A percentile compares a stretch with the other conserved stretches of the same genome.
Evolutionary conservation across 2,113 vertebrate genomes (phyloP).

Genomic region (Tringa solitaria): DNA sequence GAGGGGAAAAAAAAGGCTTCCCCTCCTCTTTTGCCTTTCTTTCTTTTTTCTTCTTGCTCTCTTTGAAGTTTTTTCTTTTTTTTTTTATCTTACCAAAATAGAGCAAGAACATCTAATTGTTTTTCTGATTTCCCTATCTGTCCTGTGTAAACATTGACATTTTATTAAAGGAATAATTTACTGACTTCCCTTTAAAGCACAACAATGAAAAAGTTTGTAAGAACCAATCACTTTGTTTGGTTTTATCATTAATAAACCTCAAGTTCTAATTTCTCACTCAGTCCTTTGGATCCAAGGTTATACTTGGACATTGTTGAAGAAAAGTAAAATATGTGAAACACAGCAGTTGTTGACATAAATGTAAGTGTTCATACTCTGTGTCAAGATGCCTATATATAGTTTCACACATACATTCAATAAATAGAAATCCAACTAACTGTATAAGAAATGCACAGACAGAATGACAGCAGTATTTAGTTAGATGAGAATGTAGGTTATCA

Average conservation of each 20-base stretch:
- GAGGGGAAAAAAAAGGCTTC: fast-evolving
- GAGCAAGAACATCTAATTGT: neutral
- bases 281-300: neutral
- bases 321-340: neutral
- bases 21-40: neutral
- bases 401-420: neutral
- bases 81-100: neutral
- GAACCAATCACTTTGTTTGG: neutral
- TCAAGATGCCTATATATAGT: neutral
- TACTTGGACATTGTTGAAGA: neutral
- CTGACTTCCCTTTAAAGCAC: neutral
- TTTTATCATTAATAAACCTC: neutral
- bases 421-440: neutral
- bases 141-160: neutral
- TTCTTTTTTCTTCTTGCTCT: neutral
- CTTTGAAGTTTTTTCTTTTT: neutral
- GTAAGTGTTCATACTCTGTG: neutral
- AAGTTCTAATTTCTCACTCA: neutral
- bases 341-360: neutral
- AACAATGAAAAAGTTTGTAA: neutral
- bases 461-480: neutral
- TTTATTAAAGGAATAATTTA: neutral
- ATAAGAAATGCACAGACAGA: neutral
- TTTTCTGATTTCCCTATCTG: neutral
- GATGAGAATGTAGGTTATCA: neutral